Base-by-base conservation (phyloP, 2,797 vertebrate species). In the Acanthornis magna region DNA sequence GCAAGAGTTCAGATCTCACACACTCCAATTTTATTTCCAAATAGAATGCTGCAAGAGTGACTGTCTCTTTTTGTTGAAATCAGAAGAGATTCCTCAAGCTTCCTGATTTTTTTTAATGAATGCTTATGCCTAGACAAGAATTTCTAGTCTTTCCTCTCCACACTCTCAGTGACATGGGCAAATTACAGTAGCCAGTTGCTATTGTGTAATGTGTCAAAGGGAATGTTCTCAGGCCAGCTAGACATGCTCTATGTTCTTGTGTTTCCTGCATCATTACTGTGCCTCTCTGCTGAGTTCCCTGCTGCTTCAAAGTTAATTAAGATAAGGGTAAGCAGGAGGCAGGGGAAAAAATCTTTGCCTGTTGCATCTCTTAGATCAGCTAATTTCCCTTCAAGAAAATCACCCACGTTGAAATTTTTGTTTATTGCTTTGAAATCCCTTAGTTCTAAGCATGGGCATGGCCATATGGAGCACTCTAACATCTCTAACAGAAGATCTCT, bases 301-400 rank as follows among this genome's bases (percentile, higher is more conserved):
- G 93, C 90, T 95, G 93, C 63, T 97, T 97, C 80, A 89, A 91
- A 95, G 87, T 97, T 97, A 97, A 96, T 97, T 97, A 97, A 96
- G 94, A 96, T 95, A 91, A 88, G 93, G 92, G 89, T 95, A 91
- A 85, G 88, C 47, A 66, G 93, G 81, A 95, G 91, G 90, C 77
- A 94, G 50, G 58, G 66, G 53, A 60, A 93, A 73, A 71, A 88
- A 96, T 94, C 95, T 92, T 67, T 94, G 77, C 93, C 82, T 89
- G 95, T 93, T 93, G 88, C 65, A 94, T 94, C 92, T 96, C 88
- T 84, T 61, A 90, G 85, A 94, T 95, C 91, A 94, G 94, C 91
- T 94, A 94, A 96, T 96, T 96, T 96, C 76, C 53, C 93, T 94
- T 95, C 74, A 89, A 67, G 54, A 86, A 91, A 82, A 88, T 85